Percentiles rank a stretch among this genome's conserved stretches.
phyloP scores from a whole-genome alignment of 2,797 vertebrate species.

The Glossophaga mutica region DNA sequence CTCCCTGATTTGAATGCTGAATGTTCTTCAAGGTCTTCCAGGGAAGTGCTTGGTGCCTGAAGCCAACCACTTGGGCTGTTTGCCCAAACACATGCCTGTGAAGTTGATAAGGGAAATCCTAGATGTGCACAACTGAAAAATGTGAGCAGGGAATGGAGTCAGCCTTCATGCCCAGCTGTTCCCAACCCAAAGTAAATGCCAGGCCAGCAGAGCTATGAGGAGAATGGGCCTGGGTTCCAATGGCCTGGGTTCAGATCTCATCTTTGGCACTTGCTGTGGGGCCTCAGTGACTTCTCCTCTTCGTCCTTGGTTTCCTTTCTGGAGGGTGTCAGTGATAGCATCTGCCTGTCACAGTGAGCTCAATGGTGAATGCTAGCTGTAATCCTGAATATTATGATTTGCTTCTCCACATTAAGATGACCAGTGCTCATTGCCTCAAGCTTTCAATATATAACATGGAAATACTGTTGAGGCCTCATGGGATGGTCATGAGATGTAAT shows the following conservation, averaged over 20 bases:
- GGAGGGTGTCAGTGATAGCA: neutral
- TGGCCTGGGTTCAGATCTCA: neutral
- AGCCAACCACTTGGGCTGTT: neutral
- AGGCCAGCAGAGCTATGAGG: neutral
- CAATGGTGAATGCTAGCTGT: accelerated
- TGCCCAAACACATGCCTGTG: neutral
- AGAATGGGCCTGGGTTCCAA: accelerated
- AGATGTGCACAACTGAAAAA: neutral
- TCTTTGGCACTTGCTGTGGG: neutral
- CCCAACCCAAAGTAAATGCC: accelerated
- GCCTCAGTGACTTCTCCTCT: neutral
- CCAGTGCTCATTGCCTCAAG: neutral
- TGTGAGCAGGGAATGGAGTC: too few relatives aligned
- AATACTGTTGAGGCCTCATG: neutral
- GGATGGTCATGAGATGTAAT: too few relatives aligned
- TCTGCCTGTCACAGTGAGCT: neutral
- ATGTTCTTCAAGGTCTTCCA: neutral
- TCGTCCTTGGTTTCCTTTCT: neutral
- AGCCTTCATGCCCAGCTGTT: neutral
- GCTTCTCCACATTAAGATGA: neutral
- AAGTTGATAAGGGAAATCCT: neutral
- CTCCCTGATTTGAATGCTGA: neutral
- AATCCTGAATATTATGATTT: neutral
- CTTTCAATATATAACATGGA: neutral
- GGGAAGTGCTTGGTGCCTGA: neutral